These are phyloP conservation scores for Coecobrya sp. DNA, from an alignment of 2,888 invertebrate genomes.

Conservation along the genomic window DNA sequence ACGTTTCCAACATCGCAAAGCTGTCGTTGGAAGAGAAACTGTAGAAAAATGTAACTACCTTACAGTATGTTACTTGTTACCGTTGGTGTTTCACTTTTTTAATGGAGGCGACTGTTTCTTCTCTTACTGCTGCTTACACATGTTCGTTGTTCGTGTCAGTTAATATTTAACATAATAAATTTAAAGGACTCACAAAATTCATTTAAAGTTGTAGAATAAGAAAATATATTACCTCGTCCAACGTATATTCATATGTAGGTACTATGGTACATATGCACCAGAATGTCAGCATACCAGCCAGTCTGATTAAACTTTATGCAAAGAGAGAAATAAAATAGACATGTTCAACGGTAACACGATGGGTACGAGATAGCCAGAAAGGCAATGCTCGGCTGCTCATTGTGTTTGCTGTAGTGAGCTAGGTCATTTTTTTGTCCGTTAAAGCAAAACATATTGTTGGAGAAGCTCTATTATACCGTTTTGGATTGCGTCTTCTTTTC, in stretches of 20 bases:
- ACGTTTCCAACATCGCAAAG: not conserved
- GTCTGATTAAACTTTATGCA: constrained; percentile 40
- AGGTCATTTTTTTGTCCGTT: constrained; percentile 25
- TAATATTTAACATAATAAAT: constrained; percentile 58
- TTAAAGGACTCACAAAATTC: constrained; percentile 36
- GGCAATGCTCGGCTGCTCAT: not conserved
- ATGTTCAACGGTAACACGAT: not conserved
- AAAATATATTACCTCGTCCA: not conserved
- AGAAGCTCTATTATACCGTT: constrained; percentile 3
- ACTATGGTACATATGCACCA: not conserved
- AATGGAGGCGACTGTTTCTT: not conserved
- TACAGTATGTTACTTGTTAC: not conserved
- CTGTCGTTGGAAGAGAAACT: not conserved
- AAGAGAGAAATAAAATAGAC: not conserved
- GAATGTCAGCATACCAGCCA: not conserved
- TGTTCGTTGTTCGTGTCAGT: constrained; percentile 33
- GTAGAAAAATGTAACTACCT: not conserved
- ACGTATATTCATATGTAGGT: no score
- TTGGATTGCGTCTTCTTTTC: not conserved
- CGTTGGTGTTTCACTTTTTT: constrained; percentile 18
- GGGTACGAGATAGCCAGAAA: not conserved
- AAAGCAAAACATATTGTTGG: not conserved
- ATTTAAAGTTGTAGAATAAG: constrained; percentile 50
- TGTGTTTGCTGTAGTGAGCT: not conserved
- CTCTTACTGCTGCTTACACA: not conserved